Evolutionary conservation across 2,888 invertebrate genomes (phyloP).

Genomic region (Tubulanus polymorphus): DNA sequence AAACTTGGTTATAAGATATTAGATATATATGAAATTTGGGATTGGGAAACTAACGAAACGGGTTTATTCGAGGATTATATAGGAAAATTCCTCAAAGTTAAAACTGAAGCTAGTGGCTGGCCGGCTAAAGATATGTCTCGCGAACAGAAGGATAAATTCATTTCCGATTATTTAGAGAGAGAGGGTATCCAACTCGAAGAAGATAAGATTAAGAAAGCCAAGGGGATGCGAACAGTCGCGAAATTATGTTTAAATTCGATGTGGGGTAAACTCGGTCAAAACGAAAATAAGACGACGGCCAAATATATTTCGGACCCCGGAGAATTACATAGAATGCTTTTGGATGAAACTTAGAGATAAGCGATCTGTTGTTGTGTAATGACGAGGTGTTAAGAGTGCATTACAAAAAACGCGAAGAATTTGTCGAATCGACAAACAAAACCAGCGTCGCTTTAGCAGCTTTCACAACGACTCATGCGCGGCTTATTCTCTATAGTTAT

Average conservation of each 20-base stretch:
- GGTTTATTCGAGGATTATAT: slow-evolving; percentile 41
- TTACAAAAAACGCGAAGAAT: neutral
- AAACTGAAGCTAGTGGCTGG: slow-evolving; percentile 31
- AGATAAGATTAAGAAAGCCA: neutral
- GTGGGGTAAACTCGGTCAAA: neutral
- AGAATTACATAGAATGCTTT: slow-evolving; percentile 10
- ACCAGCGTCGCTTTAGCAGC: neutral
- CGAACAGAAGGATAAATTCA: slow-evolving; percentile 23
- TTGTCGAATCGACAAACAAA: neutral
- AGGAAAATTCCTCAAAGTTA: slow-evolving; percentile 30
- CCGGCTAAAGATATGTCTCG: slow-evolving; percentile 22
- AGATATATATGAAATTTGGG: slow-evolving; percentile 41
- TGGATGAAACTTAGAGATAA: slow-evolving; percentile 2
- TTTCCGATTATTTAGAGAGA: slow-evolving; percentile 20
- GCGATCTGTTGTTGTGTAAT: slow-evolving; percentile 2
- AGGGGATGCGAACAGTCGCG: neutral
- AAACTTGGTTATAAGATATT: slow-evolving; percentile 36
- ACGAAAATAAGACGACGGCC: neutral
- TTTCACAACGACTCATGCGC: neutral
- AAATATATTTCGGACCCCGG: neutral
- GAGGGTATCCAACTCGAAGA: slow-evolving; percentile 10
- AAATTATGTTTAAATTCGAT: neutral
- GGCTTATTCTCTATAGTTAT: neutral
- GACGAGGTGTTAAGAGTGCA: slow-evolving; percentile 8
- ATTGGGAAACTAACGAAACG: slow-evolving; percentile 27